Conservation (phyloP, 2,797 vertebrate genomes). For the Arnoldichthys spilopterus region DNA sequence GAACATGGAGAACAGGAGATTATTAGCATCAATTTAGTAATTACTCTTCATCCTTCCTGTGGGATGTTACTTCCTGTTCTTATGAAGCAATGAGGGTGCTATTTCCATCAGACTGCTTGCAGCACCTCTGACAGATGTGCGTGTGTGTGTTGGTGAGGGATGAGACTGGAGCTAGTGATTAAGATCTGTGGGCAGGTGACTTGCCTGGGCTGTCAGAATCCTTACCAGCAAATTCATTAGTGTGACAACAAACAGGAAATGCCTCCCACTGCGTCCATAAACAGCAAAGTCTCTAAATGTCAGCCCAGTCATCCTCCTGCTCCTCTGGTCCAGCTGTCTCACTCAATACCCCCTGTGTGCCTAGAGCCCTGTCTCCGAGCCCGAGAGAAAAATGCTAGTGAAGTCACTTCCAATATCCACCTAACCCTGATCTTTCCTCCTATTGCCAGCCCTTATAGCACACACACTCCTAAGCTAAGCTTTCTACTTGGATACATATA, state of each 20-base stretch:
- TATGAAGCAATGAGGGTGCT: neutral
- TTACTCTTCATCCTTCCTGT: neutral
- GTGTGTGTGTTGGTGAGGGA: slow-evolving; percentile 16
- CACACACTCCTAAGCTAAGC: neutral
- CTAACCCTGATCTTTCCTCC: slow-evolving; percentile 10
- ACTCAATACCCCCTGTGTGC: slow-evolving; percentile 43
- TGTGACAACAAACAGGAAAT: slow-evolving; percentile 63
- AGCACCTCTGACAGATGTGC: slow-evolving; percentile 24
- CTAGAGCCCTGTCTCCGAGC: slow-evolving; percentile 32
- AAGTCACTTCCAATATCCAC: slow-evolving; percentile 35
- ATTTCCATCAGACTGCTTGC: slow-evolving; percentile 4
- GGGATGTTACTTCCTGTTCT: neutral
- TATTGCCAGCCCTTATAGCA: neutral
- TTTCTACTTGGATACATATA: neutral
- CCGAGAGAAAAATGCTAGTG: slow-evolving; percentile 29
- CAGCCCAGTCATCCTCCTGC: slow-evolving; percentile 54
- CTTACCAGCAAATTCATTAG: slow-evolving; percentile 64
- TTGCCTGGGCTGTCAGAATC: slow-evolving; percentile 58
- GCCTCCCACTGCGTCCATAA: slow-evolving; percentile 59
- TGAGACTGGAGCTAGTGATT: slow-evolving; percentile 59
- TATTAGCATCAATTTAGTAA: slow-evolving; percentile 10
- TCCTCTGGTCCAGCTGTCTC: slow-evolving; percentile 55
- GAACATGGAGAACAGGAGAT: neutral
- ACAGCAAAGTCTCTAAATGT: slow-evolving; percentile 58
- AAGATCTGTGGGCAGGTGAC: slow-evolving; percentile 67